Conservation (phyloP, 2,888 invertebrate species). For the Polydrusus pterygomalis region DNA sequence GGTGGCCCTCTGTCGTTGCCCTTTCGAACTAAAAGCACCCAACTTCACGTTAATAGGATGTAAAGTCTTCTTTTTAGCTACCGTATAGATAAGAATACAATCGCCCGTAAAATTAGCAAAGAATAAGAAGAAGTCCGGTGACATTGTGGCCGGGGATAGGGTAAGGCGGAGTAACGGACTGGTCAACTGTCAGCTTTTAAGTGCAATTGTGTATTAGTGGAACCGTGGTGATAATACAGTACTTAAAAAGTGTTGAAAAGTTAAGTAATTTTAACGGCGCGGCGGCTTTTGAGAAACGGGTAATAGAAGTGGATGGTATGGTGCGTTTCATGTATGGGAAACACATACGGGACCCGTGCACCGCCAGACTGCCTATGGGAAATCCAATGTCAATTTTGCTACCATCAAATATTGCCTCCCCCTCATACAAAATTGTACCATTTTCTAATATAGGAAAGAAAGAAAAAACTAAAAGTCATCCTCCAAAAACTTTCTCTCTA, state of each 20-base stretch:
- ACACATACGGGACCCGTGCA: too few relatives aligned
- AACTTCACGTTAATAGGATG: constrained; percentile 59
- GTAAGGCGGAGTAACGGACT: constrained; percentile 49
- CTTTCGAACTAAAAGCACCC: constrained; percentile 64
- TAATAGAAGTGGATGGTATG: constrained; percentile 39
- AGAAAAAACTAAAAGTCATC: too few relatives aligned
- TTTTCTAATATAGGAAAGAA: too few relatives aligned
- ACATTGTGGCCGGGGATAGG: constrained; percentile 4
- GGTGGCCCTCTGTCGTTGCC: constrained; percentile 70
- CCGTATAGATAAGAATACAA: constrained; percentile 70
- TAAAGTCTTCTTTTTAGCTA: constrained; percentile 68
- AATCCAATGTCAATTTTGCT: too few relatives aligned
- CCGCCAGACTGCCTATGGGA: too few relatives aligned
- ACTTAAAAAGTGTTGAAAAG: constrained; percentile 71
- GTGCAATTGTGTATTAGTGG: constrained; percentile 65
- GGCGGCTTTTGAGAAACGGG: constrained; percentile 61
- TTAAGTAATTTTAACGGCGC: constrained; percentile 69
- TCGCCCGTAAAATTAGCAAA: constrained; percentile 57
- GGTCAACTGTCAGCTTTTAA: constrained; percentile 67
- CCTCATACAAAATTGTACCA: too few relatives aligned
- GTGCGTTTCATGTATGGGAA: constrained; percentile 50
- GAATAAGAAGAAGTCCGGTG: not conserved
- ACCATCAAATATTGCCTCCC: too few relatives aligned
- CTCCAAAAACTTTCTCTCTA: too few relatives aligned
- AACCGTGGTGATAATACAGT: constrained; percentile 69